Conservation (phyloP, 2,888 invertebrate species). For the Chloroclystis v-ata region DNA sequence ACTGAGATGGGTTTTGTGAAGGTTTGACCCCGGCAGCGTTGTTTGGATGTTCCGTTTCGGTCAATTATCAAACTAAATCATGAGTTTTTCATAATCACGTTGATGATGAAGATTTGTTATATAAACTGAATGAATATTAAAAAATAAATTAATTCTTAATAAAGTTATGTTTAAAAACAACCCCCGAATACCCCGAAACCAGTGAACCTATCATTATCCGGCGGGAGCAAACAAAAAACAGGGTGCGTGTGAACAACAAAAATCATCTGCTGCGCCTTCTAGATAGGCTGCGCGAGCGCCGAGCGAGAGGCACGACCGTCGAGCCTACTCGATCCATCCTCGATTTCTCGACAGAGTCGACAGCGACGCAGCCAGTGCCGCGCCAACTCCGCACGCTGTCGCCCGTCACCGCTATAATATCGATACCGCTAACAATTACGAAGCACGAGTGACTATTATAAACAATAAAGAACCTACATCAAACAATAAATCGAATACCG, state of each 20-base stretch:
- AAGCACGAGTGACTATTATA: constrained; percentile 47
- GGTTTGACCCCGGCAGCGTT: no score
- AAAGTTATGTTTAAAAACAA: no score
- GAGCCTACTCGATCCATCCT: constrained; percentile 47
- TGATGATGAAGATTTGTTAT: no score
- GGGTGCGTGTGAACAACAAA: constrained; percentile 52
- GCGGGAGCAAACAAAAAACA: constrained; percentile 40
- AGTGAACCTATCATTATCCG: constrained; percentile 26
- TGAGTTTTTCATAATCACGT: no score
- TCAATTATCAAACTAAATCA: no score
- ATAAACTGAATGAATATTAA: no score
- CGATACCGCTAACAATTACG: constrained; percentile 44
- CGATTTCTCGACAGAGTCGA: constrained; percentile 50
- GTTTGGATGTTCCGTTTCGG: no score
- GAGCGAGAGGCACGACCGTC: constrained; percentile 59
- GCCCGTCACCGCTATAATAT: constrained; percentile 48
- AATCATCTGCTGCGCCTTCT: constrained; percentile 39
- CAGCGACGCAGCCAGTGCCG: constrained; percentile 51
- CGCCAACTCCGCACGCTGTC: constrained; percentile 54
- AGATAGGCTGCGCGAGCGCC: constrained; percentile 39
- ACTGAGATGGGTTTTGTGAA: no score
- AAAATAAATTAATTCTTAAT: no score
- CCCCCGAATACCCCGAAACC: constrained; percentile 7
- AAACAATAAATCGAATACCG: constrained; percentile 49
- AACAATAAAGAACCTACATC: constrained; percentile 39